A percentile compares a stretch with the other conserved stretches of the same genome.
These are phyloP conservation scores for Rhodinocichla rosea DNA, from an alignment of 2,113 vertebrate species.

Conservation along the genomic window DNA sequence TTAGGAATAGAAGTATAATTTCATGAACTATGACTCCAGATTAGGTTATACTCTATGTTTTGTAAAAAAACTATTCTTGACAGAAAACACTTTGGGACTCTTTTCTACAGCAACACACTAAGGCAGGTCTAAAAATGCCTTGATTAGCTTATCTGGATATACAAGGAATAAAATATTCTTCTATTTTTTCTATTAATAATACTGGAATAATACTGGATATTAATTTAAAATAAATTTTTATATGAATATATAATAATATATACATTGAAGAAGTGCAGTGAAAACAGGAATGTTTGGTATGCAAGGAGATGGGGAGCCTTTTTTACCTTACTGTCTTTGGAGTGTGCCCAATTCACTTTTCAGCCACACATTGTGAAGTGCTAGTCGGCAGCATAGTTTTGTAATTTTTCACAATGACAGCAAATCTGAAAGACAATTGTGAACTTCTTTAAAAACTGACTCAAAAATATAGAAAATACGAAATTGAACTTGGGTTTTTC, in stretches of 20 bases:
- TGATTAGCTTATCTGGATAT: background rate
- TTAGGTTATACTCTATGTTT: background rate
- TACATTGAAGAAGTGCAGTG: background rate
- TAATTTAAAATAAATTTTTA: background rate
- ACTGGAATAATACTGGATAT: background rate
- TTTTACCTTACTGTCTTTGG: background rate
- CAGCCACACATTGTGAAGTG: background rate
- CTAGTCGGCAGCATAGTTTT: background rate
- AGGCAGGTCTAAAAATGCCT: background rate
- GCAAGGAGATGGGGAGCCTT: background rate
- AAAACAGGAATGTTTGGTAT: background rate
- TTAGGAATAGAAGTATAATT: background rate
- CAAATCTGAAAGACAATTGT: background rate
- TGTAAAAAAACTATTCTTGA: background rate
- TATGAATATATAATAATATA: background rate
- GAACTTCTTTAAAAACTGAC: background rate
- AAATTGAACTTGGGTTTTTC: background rate
- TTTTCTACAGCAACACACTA: background rate
- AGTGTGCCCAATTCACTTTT: background rate
- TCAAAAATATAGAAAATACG: background rate
- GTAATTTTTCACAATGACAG: background rate
- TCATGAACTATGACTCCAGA: background rate
- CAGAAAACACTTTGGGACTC: background rate
- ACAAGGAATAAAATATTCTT: background rate
- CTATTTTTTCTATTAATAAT: background rate